Conservation (phyloP, 2,113 vertebrate species). For the Sturnira hondurensis region DNA sequence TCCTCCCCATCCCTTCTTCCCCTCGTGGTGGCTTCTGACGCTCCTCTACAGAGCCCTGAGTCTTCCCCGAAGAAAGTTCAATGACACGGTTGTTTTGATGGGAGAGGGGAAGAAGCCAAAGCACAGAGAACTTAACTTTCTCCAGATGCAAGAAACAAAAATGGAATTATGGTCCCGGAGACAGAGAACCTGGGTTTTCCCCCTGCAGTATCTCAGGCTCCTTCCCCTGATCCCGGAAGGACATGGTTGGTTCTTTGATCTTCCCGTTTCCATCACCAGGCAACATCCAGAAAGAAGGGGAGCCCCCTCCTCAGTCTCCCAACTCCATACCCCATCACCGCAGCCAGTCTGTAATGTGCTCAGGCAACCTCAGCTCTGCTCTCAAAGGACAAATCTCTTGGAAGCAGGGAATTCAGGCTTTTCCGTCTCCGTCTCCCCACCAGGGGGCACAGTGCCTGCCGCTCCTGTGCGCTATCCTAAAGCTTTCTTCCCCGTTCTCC, state of each 20-base stretch:
- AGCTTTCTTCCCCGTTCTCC: neutral
- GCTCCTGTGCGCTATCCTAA: fast-evolving
- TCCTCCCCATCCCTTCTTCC: fast-evolving
- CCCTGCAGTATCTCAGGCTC: fast-evolving
- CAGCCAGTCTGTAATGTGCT: neutral
- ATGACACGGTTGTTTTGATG: neutral
- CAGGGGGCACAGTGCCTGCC: neutral
- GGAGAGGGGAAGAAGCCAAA: neutral
- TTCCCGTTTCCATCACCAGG: too few species aligned
- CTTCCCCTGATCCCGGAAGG: neutral
- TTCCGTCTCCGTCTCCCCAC: neutral
- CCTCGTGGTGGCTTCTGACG: fast-evolving
- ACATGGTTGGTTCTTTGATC: fast-evolving
- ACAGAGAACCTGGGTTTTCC: neutral
- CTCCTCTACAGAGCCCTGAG: neutral
- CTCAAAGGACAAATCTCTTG: neutral
- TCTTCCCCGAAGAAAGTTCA: neutral
- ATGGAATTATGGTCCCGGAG: neutral
- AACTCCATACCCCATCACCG: neutral
- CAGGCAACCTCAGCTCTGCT: fast-evolving
- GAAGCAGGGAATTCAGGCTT: neutral
- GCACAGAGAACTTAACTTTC: neutral
- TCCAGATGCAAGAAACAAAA: neutral
- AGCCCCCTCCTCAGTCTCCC: neutral
- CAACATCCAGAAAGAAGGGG: neutral